Evolutionary conservation across 2,797 vertebrate genomes (phyloP), one percentile per base, ranked within the genome.

Genomic region (Amniataba percoides): DNA sequence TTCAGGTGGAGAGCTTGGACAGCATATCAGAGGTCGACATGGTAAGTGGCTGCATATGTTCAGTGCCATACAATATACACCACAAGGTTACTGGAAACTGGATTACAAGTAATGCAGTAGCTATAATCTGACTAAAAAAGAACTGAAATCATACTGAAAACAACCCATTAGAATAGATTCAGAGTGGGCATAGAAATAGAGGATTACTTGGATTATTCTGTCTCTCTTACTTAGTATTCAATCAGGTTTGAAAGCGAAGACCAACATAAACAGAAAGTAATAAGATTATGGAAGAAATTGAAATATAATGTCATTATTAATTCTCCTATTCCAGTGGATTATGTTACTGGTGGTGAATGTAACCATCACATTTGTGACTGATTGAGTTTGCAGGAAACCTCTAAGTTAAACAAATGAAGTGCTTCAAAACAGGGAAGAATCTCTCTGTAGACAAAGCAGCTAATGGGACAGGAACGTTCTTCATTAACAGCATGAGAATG

Each of bases 11-110:
- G 92, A 99, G 97, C 67, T 90, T 99, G 93, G 98, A 99, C 92
- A 97, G 97, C 86, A 99, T 99, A 93, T 99, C 98, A 21, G 97
- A 99, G 90, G 97, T 99, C 55, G 97, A 99, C 94, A 99, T 99
- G 98, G 98, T 99, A 92, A 0, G 96, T 84, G 94, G 48, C 11
- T 31, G 12, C 61, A n/a, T 43, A 0, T 51, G 53, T 76, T n/a
- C n/a, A 56, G 46, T 55, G 21, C 12, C 13, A 55, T 4, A 42
- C 1, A 12, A 7, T 69, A 15, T 16, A 56, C 12, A n/a, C 19
- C 34, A 13, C n/a, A 5, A 60, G 13, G 10, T 59, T 51, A 8
- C 5, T 3, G 25, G 15, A 13, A 11, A 21, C 21, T 48, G n/a
- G 8, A 62, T 53, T 25, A 62, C 7, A 73, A 31, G 7, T 27